Evolutionary conservation across 2,113 vertebrate genomes (phyloP), one percentile per base, ranked within the genome.

Genomic region (Nerophis lumbriciformis): DNA sequence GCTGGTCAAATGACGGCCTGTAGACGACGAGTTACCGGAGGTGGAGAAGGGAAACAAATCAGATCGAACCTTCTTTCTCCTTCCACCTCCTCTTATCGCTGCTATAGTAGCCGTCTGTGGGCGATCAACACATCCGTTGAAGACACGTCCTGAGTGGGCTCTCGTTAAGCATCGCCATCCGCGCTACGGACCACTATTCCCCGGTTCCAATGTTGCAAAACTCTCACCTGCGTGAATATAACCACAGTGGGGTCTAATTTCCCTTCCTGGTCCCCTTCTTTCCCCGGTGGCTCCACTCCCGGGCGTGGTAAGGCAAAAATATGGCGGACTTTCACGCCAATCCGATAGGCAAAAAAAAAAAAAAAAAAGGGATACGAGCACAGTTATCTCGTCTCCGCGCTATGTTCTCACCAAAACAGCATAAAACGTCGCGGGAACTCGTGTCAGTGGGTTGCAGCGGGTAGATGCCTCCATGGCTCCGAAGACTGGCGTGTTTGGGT

Each of bases 321-420:
- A 91, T 91, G 90, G 88, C 90, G 87, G 90, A 90, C 84, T 87
- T 87, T 89, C 86, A 82, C 87, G 88, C 83, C 84, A 75, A 79
- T 84, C 81, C 83, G 78, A 83, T 78, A 76, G 76, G 64, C 77
- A 76, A 54, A 54, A 53, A 35, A 54, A 15, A n/a, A n/a, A n/a
- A n/a, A n/a, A n/a, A n/a, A n/a, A n/a, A n/a, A n/a, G n/a, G 77
- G 73, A 81, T 75, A 77, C 64, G 54, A 64, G 75, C 73, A 71
- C 83, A 75, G 80, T 83, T 85, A 83, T 87, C 81, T 80, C 39
- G 5, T 42, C 39, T 9, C 39, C 39, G 8, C 39, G 39, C 63
- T 48, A 52, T 62, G 54, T 47, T 75, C 73, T 71, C 68, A 47
- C n/a, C 65, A 36, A 77, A 69, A 80, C 68, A 50, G 21, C 61